phyloP scores from a whole-genome alignment of 2,888 invertebrate species.

The Xanthostigma xanthostigma region DNA sequence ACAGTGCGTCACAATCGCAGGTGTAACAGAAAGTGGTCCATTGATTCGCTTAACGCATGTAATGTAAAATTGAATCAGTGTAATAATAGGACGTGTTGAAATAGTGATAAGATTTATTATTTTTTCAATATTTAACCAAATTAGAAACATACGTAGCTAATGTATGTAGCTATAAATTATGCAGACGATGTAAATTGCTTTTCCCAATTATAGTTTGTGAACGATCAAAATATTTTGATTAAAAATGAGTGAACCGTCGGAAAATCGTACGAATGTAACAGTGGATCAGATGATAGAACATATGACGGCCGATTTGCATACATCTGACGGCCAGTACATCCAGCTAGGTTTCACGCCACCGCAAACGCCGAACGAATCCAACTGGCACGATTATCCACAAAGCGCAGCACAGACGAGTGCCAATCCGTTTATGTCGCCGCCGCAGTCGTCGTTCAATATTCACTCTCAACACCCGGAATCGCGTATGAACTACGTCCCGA shows the following conservation, averaged over 20 bases:
- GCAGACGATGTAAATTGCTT: too few relatives aligned
- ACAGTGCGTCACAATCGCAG: too few relatives aligned
- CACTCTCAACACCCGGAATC: neutral
- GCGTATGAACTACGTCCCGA: neutral
- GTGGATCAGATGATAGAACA: slow-evolving; percentile 43
- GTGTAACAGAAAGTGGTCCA: too few relatives aligned
- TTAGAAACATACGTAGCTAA: too few relatives aligned
- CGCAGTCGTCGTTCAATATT: slow-evolving; percentile 3
- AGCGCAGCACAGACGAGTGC: slow-evolving; percentile 13
- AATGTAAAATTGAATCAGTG: too few relatives aligned
- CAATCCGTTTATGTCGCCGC: slow-evolving; percentile 14
- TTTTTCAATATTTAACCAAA: too few relatives aligned
- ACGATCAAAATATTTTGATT: too few relatives aligned
- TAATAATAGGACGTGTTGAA: too few relatives aligned
- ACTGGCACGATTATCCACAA: slow-evolving; percentile 23
- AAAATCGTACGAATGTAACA: slow-evolving; percentile 22
- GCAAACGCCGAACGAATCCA: slow-evolving; percentile 17
- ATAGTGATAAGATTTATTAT: too few relatives aligned
- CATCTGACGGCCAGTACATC: slow-evolving; percentile 38
- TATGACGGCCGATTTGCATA: slow-evolving; percentile 41
- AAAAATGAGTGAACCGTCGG: slow-evolving; percentile 24
- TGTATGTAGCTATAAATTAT: too few relatives aligned
- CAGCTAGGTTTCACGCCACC: slow-evolving; percentile 34
- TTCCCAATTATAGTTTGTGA: too few relatives aligned
- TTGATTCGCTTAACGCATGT: too few relatives aligned